These are phyloP conservation scores for Lophotis ruficrista DNA, from an alignment of 2,113 vertebrate species.

Conservation along the genomic window DNA sequence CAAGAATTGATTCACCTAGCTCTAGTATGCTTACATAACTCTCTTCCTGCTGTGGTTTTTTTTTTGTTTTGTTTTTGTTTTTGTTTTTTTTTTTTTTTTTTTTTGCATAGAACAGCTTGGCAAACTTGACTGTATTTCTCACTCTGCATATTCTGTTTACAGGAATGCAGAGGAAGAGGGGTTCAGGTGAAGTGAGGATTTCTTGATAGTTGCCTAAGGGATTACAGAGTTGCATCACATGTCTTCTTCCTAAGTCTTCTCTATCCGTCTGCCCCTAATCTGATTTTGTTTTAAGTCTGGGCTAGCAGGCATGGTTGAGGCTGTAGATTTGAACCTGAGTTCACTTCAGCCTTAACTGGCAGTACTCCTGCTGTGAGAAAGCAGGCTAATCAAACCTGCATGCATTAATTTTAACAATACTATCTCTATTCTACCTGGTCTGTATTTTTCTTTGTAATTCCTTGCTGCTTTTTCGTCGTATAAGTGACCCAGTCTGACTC, in stretches of 20 bases:
- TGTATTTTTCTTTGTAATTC: background rate
- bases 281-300: background rate
- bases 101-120: background rate
- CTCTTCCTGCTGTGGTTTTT: background rate
- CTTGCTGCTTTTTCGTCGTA: background rate
- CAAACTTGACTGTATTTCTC: background rate
- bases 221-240: background rate
- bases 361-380: background rate
- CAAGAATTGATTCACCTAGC: background rate
- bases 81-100: background rate
- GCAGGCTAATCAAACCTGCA: accelerated
- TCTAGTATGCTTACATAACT: background rate
- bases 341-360: background rate
- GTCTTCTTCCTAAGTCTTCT: background rate
- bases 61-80: too few species aligned
- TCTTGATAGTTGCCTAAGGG: background rate
- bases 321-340: background rate
- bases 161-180: background rate
- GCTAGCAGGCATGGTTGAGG: background rate
- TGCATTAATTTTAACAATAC: background rate
- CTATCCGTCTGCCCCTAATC: background rate
- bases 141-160: background rate
- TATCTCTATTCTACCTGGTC: background rate
- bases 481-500: background rate
- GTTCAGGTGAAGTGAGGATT: background rate